Evolutionary conservation across 1,140 invertebrate genomes (phyloP).

Genomic region (Andricus grossulariae): DNA sequence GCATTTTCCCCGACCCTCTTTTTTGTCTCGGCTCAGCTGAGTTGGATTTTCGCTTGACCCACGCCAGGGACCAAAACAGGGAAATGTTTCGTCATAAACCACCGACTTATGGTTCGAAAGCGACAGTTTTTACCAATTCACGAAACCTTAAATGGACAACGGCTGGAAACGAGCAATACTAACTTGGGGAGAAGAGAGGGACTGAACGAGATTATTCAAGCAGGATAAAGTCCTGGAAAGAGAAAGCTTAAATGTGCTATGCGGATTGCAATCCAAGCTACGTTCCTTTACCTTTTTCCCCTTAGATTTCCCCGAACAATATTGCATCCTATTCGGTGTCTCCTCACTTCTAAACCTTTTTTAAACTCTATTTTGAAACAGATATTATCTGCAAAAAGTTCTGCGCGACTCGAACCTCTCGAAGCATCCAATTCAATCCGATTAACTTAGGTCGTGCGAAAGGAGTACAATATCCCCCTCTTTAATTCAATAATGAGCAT

Average conservation of each 20-base stretch:
- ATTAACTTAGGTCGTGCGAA: background rate
- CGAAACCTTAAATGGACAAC: conserved; percentile 67
- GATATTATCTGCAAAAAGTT: background rate
- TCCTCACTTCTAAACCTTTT: background rate
- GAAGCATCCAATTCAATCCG: background rate
- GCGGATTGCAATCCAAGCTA: background rate
- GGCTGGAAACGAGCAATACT: conserved; percentile 30
- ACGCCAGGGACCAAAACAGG: conserved; percentile 44
- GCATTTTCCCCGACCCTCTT: background rate
- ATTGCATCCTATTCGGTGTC: background rate
- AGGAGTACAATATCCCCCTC: too few relatives aligned
- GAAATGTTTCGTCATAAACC: conserved; percentile 43
- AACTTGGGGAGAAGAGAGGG: background rate
- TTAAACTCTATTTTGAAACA: background rate
- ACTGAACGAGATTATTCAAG: background rate
- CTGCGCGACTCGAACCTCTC: background rate
- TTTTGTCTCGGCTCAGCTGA: background rate
- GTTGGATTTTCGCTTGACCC: conserved; percentile 38
- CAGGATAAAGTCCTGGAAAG: background rate
- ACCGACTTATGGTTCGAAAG: conserved; percentile 43
- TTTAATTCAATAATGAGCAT: too few relatives aligned
- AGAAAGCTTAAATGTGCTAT: background rate
- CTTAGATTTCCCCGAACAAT: background rate
- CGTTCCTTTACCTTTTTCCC: background rate
- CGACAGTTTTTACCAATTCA: conserved; percentile 62